Base-by-base conservation (phyloP, 2,113 vertebrate species). In the Syrrhaptes paradoxus region DNA sequence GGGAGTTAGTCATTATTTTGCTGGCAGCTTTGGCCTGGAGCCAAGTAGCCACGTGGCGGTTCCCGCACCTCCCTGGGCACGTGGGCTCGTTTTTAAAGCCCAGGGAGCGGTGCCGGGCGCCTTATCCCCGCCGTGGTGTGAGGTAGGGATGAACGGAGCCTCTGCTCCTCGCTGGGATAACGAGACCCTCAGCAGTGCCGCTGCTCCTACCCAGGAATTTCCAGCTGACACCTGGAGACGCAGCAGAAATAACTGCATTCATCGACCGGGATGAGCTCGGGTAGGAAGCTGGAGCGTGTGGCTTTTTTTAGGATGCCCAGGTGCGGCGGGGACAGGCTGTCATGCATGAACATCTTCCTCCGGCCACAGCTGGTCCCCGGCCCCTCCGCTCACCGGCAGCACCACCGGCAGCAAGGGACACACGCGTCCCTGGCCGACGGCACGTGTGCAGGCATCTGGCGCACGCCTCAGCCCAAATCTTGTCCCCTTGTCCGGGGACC, bases 341-440 rank as follows among this genome's bases (percentile, higher is more conserved):
- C 34, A 11, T 2, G 4, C 68, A 17, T 2, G 6, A 66, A 38
- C 36, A n/a, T 41, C 49, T 59, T 48, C 26, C 70, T 15, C 49
- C 0, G 3, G 36, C 52, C 7, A 1, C 67, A 48, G 54, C 52
- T 46, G 46, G 14, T 17, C 26, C 54, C 48, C 2, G 2, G 80
- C 51, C 51, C 12, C 18, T 28, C 29, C 1, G 1, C 16, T 41
- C 1, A 24, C 54, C 6, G 7, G 54, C 24, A 58, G 54, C 41
- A 7, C 73, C 3, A 0, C 24, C 2, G 0, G 43, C 13, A 71
- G 36, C 13, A 1, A 22, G 46, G 28, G 32, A 17, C 58, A 17
- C 1, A 1, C 36, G 3, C 4, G 9, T 6, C 57, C 54, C 14
- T 0, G 1, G 43, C 51, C 2, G 0, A 2, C 5, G 80, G 24